Percentiles rank a stretch among this genome's conserved stretches.
phyloP scores from a whole-genome alignment of 2,888 invertebrate species.

The Adineta ricciae region DNA sequence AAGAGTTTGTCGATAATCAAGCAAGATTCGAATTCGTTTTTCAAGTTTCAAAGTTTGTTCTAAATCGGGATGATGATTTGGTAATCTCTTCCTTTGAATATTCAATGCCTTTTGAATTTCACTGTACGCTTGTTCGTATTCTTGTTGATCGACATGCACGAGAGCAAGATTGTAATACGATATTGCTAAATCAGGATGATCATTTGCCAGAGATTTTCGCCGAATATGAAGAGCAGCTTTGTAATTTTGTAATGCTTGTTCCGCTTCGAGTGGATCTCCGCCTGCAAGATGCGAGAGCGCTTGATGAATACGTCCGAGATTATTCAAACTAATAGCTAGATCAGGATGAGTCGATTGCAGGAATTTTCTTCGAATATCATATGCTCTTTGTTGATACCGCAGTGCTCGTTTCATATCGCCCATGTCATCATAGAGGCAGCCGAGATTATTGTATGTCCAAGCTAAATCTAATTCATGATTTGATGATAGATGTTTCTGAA shows the following conservation, averaged over 20 bases:
- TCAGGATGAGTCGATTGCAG: background rate
- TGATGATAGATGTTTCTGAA: background rate
- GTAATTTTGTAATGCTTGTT: background rate
- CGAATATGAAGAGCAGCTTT: background rate
- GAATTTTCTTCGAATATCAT: background rate
- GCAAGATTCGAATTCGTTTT: background rate
- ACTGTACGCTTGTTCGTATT: background rate
- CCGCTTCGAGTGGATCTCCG: background rate
- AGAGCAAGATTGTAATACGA: background rate
- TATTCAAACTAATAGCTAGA: constrained; percentile 10
- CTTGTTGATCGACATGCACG: background rate
- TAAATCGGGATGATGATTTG: background rate
- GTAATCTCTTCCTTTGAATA: background rate
- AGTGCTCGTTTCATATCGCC: constrained; percentile 6
- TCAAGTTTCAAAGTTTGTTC: background rate
- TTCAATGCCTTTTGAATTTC: background rate
- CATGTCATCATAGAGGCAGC: background rate
- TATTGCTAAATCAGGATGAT: background rate
- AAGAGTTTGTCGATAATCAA: background rate
- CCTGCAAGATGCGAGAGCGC: background rate
- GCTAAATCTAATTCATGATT: background rate
- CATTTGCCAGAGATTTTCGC: background rate
- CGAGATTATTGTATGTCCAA: background rate
- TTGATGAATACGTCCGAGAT: background rate
- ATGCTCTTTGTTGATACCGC: background rate